Evolutionary conservation across 2,797 vertebrate genomes (phyloP).

Genomic region (Epinephelus awoara): DNA sequence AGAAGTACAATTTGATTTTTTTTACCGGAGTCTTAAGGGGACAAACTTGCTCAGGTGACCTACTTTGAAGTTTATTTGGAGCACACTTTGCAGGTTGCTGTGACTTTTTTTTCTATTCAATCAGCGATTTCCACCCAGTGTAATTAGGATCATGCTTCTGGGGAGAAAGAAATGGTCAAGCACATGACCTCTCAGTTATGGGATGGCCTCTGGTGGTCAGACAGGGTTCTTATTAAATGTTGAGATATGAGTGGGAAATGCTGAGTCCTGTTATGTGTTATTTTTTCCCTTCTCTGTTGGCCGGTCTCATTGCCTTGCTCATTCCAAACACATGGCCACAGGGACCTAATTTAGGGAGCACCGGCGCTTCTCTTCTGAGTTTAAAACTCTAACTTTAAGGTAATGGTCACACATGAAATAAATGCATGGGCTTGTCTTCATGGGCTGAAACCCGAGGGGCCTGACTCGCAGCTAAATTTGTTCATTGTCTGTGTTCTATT

Average conservation of each 20-base stretch:
- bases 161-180: constrained; percentile 29
- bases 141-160: constrained; percentile 55
- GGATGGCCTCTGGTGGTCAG: constrained; percentile 46
- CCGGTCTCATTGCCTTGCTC: constrained; percentile 42
- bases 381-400: constrained; percentile 53
- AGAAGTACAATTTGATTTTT: constrained; percentile 15
- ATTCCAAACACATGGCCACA: constrained; percentile 47
- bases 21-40: not conserved
- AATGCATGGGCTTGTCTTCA: constrained; percentile 21
- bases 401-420: constrained; percentile 54
- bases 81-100: not conserved
- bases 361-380: constrained; percentile 26
- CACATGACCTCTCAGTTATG: constrained; percentile 51
- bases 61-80: constrained; percentile 42
- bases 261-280: constrained; percentile 43
- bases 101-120: constrained; percentile 36
- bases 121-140: constrained; percentile 48
- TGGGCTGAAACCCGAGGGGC: constrained; percentile 18
- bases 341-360: constrained; percentile 67
- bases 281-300: constrained; percentile 5
- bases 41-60: constrained; percentile 41
- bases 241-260: constrained; percentile 50
- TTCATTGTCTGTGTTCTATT: constrained; percentile 22
- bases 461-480: constrained; percentile 24
- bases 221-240: constrained; percentile 56